These are phyloP conservation scores for Pammene fasciana DNA, from an alignment of 2,888 invertebrate genomes.

Conservation along the genomic window DNA sequence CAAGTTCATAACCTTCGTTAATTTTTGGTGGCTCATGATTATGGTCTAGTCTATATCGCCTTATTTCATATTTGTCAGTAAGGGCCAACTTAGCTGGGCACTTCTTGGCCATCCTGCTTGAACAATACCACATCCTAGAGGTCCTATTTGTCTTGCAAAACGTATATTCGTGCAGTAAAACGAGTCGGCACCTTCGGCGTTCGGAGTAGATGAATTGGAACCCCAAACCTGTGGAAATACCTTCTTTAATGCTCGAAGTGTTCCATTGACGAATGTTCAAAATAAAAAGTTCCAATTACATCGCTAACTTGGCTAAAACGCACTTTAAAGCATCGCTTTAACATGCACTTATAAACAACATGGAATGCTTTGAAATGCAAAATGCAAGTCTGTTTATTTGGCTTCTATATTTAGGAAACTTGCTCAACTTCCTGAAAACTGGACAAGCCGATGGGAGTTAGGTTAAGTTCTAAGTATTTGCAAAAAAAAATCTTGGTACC, in stretches of 20 bases:
- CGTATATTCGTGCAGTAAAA: conserved; percentile 45
- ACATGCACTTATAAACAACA: too few relatives aligned
- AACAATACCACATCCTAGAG: conserved; percentile 48
- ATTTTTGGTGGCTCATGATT: conserved; percentile 38
- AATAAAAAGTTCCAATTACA: background rate
- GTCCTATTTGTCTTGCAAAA: conserved; percentile 45
- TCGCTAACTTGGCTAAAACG: too few relatives aligned
- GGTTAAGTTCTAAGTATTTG: too few relatives aligned
- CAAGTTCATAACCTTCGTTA: background rate
- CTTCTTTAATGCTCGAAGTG: background rate
- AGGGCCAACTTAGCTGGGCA: conserved; percentile 36
- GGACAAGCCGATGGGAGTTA: too few relatives aligned
- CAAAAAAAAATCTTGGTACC: too few relatives aligned
- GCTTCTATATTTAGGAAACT: too few relatives aligned
- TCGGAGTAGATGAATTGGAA: conserved; percentile 38
- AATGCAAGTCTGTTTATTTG: too few relatives aligned
- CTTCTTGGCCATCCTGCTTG: conserved; percentile 43
- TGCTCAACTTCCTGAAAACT: too few relatives aligned
- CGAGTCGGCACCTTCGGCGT: conserved; percentile 39
- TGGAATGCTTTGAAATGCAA: too few relatives aligned
- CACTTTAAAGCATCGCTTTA: too few relatives aligned
- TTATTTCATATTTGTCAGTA: conserved; percentile 9
- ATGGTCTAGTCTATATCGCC: conserved; percentile 20
- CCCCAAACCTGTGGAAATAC: conserved; percentile 43
- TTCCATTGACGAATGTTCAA: background rate